These are phyloP conservation scores for Urechis unicinctus DNA, from an alignment of 2,888 invertebrate genomes.

Conservation along the genomic window DNA sequence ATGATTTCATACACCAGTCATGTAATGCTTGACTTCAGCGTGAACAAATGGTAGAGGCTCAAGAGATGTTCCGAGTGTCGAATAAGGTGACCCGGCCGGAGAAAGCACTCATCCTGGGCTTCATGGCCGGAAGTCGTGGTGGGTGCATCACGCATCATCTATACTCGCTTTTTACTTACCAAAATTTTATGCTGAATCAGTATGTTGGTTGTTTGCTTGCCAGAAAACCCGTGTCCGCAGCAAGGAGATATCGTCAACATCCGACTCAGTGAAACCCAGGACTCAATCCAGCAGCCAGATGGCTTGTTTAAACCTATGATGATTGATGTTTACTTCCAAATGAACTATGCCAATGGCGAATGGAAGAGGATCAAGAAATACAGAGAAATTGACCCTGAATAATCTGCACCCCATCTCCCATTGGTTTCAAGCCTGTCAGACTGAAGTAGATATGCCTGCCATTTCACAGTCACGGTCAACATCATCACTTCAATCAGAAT, in stretches of 20 bases:
- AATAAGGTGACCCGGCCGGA: slow-evolving; percentile 94
- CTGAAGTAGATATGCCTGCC: no score
- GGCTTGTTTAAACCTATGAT: slow-evolving; percentile 71
- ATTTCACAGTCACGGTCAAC: no score
- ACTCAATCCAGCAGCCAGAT: slow-evolving; percentile 76
- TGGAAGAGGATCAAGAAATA: slow-evolving; percentile 93
- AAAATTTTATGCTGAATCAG: no score
- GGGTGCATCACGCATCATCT: slow-evolving; percentile 21
- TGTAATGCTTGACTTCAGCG: no score
- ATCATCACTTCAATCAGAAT: no score
- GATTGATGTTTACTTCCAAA: slow-evolving; percentile 93
- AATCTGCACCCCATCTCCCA: no score
- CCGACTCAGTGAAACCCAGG: slow-evolving; percentile 84
- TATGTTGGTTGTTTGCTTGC: no score
- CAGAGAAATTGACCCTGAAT: slow-evolving; percentile 56
- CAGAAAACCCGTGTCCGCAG: slow-evolving; percentile 95
- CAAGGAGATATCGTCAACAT: slow-evolving; percentile 93
- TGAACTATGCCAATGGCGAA: slow-evolving; percentile 96
- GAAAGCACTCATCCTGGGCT: slow-evolving; percentile 93
- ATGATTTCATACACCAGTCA: no score
- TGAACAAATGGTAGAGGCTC: slow-evolving; percentile 93
- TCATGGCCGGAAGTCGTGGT: slow-evolving; percentile 97
- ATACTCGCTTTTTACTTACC: no score
- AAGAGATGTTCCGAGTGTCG: slow-evolving; percentile 94
- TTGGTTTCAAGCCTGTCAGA: no score